Base-by-base conservation (phyloP, 2,797 vertebrate genomes). In the Bothrops alternatus region DNA sequence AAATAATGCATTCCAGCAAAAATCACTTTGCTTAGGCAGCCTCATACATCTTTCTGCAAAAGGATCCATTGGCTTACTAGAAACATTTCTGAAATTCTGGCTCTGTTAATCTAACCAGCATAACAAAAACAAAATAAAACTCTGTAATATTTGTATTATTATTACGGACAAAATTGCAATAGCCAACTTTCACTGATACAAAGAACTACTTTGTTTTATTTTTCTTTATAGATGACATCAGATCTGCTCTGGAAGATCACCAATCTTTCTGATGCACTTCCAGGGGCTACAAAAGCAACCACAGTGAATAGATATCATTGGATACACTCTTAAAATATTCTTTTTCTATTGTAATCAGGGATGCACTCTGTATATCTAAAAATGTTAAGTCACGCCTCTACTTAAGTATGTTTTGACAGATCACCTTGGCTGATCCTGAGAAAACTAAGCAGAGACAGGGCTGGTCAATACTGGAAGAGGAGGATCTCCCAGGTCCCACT, bases 11-110 rank as follows among this genome's bases (percentile, higher is more conserved):
- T 95, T 93, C 94, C 93, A 95, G 96, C 93, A 0, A 96, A 96
- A 96, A 95, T 94, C 92, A 96, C 96, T 96, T 95, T 95, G 89
- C 96, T 96, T 85, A 94, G 47, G 25, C 78, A 82, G 90, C 93
- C 96, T 96, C 96, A 63, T 97, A 96, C 95, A 96, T 95, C 94
- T 95, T 96, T 95, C 96, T 97, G 96, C 95, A 95, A 96, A 97
- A 97, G 97, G 97, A 97, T 97, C 96, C 95, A 94, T 91, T 90
- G 90, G 94, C 92, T 93, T 96, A 95, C 95, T 96, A 95, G 96
- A 94, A 0, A 0, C 32, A 96, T 91, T 96, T 91, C 60, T 90
- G 96, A 96, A 97, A 97, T 96, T 97, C 97, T 97, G 96, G 96
- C 94, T 96, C 91, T 2, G 20, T 94, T 94, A 90, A 96, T 78